Evolutionary conservation across 2,888 invertebrate species (phyloP).

Genomic region (Fissipunctia ypsillon): DNA sequence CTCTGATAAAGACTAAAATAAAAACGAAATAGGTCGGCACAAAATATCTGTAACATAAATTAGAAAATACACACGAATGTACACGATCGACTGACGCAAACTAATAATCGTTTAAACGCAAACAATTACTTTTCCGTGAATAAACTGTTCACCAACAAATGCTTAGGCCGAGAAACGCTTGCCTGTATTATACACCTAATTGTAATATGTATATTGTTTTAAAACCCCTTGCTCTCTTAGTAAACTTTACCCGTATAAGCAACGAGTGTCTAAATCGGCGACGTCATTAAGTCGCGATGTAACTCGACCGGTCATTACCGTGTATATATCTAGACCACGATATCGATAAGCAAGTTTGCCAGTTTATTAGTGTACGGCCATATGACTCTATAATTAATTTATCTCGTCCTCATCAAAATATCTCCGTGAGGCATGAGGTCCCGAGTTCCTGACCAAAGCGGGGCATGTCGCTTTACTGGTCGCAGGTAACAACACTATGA

Average conservation of each 20-base stretch:
- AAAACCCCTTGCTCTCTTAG: constrained; percentile 30
- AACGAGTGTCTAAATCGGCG: constrained; percentile 61
- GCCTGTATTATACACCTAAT: too few species aligned
- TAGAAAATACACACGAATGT: too few species aligned
- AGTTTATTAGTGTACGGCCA: constrained; percentile 78
- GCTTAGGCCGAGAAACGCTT: too few species aligned
- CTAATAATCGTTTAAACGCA: too few species aligned
- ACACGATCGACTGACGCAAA: too few species aligned
- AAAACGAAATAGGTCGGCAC: too few species aligned
- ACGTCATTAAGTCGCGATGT: constrained; percentile 66
- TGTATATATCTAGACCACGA: constrained; percentile 73
- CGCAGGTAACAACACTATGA: constrained; percentile 41
- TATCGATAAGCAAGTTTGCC: constrained; percentile 81
- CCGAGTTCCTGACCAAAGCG: constrained; percentile 78
- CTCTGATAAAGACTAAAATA: too few species aligned
- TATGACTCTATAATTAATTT: constrained; percentile 84
- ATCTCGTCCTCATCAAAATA: constrained; percentile 86
- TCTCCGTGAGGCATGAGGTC: constrained; percentile 81
- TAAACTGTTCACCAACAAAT: too few species aligned
- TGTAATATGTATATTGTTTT: constrained; percentile 28
- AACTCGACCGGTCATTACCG: constrained; percentile 70
- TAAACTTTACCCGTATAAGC: constrained; percentile 51
- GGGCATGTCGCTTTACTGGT: constrained; percentile 51
- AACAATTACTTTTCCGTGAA: too few species aligned
- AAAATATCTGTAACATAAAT: too few species aligned